Base-by-base conservation (phyloP, 2,888 invertebrate species). In the Esperia sulphurella region DNA sequence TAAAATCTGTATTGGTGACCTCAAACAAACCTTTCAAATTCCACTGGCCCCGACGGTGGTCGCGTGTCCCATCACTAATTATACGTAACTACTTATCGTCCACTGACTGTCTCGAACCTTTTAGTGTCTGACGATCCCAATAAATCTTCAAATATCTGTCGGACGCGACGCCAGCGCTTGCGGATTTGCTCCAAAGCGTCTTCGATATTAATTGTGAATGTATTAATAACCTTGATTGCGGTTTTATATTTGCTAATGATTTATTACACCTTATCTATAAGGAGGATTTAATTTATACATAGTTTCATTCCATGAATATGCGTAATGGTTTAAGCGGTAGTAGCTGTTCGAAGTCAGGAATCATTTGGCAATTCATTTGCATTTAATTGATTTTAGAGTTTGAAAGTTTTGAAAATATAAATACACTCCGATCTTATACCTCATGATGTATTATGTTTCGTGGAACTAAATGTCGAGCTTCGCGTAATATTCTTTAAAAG, bases 1-100 rank as follows among this genome's bases (percentile, higher is more conserved):
- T 29, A 3, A 10, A 28, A 28, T 29, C 12, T 21, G 13, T 33
- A 14, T 33, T 33, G 33, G 7, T 43, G 43, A 43, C 43, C 43
- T 43, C 14, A 33, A 43, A 21, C 21, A 21, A 33, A 14, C 43
- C n/a, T 14, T 44, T 42, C 28, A 31, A 50, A 46, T 41, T 38
- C 35, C 49, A 45, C 53, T 53, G 21, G 57, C 57, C 55, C 56
- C 65, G 59, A 61, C 75, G 83, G 85, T 84, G 83, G 86, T 83
- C 86, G 81, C 82, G 83, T 81, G 84, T 81, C 72, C 65, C 68
- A 50, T 65, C 71, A 77, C 85, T 86, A 85, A 88, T 87, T 86
- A 84, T 78, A 76, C 68, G 67, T 69, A 68, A 63, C 67, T 62
- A 76, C 81, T 85, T 84, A 85, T 85, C 85, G 73, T 63, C 53